Percentiles rank a stretch among this genome's conserved stretches.
Conservation (phyloP, 2,113 vertebrate species). For the Catharus fuscescens region DNA sequence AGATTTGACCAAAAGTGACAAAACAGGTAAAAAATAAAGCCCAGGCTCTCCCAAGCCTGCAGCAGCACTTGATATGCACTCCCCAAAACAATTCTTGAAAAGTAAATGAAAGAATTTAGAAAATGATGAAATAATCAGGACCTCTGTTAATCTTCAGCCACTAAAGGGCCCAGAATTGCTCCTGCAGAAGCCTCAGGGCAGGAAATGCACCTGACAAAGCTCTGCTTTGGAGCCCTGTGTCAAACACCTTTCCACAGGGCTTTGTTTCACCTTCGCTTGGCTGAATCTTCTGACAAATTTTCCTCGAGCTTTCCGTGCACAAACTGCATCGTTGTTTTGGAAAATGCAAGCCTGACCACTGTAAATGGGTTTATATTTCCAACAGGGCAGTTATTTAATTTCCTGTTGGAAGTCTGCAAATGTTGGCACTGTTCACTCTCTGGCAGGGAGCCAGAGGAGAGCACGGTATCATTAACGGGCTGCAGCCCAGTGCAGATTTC, state of each 20-base stretch:
- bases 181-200: background rate
- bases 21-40: background rate
- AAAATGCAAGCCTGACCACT: slow-evolving; percentile 83
- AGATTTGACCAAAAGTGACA: background rate
- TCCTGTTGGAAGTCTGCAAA: slow-evolving; percentile 88
- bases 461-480: slow-evolving; percentile 73
- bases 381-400: slow-evolving; percentile 88
- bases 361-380: slow-evolving; percentile 88
- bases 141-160: background rate
- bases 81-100: background rate
- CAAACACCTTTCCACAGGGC: slow-evolving; percentile 11
- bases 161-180: background rate
- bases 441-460: slow-evolving; percentile 75
- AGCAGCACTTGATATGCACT: background rate
- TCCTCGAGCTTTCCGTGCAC: slow-evolving; percentile 14
- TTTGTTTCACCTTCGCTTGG: slow-evolving; percentile 29
- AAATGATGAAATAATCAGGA: background rate
- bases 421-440: slow-evolving; percentile 76
- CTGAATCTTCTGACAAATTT: slow-evolving; percentile 36
- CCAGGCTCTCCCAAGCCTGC: background rate
- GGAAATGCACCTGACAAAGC: slow-evolving; percentile 48
- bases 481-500: slow-evolving; percentile 48
- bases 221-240: background rate
- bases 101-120: background rate
- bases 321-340: slow-evolving; percentile 73